Percentiles rank a stretch among this genome's conserved stretches.
phyloP scores from a whole-genome alignment of 2,888 invertebrate species.

The Cephus runcator region DNA sequence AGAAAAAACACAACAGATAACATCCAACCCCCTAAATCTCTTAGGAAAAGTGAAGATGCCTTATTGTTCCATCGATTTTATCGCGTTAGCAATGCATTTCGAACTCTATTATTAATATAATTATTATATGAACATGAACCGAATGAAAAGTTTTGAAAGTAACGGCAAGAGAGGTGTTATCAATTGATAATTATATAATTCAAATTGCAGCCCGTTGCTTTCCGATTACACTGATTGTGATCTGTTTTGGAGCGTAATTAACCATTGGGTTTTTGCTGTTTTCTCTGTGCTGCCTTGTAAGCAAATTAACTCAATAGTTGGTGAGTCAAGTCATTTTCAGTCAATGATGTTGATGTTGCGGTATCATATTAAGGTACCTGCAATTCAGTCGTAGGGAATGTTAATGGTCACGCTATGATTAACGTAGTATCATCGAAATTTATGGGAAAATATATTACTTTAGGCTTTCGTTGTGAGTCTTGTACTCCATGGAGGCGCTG shows the following conservation, averaged over 20 bases:
- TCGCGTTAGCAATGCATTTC: neutral
- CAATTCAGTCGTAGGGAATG: neutral
- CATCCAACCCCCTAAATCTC: neutral
- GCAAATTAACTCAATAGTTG: conserved; percentile 13
- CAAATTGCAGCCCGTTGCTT: neutral
- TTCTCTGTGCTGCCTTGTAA: neutral
- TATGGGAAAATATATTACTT: conserved; percentile 69
- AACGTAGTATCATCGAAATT: neutral
- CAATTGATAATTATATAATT: neutral
- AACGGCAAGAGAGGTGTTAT: neutral
- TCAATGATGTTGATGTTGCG: conserved; percentile 24
- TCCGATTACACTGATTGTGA: neutral
- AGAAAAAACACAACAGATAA: neutral
- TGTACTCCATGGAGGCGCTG: conserved; percentile 95
- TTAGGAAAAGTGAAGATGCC: neutral
- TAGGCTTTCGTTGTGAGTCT: conserved; percentile 83
- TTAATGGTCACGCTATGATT: neutral
- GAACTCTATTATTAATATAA: neutral
- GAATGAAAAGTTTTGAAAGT: neutral
- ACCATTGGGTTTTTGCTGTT: neutral
- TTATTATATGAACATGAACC: neutral
- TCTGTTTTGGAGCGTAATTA: neutral
- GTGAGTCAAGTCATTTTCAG: conserved; percentile 10
- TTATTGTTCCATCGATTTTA: neutral
- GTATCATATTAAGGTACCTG: conserved; percentile 25